These are phyloP conservation scores for Drepana falcataria DNA, from an alignment of 2,888 invertebrate genomes.

Conservation along the genomic window DNA sequence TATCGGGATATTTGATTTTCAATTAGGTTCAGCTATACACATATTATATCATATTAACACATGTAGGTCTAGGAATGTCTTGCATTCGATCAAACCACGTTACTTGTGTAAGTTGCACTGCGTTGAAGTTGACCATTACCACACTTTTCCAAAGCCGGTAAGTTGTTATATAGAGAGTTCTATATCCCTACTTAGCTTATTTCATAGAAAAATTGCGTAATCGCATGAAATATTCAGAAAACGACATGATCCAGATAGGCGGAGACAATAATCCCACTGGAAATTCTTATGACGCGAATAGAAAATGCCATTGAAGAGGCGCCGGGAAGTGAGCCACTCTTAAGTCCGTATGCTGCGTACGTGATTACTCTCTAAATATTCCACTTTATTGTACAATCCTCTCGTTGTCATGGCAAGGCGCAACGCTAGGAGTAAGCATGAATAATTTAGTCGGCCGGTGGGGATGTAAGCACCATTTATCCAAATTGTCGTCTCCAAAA, in stretches of 20 bases:
- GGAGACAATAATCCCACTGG: slow-evolving; percentile 33
- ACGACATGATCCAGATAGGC: slow-evolving; percentile 8
- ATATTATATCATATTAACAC: no score
- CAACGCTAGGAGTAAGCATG: slow-evolving; percentile 50
- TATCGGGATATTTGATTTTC: no score
- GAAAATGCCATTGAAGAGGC: slow-evolving; percentile 38
- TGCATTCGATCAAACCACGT: no score
- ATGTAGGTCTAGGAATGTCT: no score
- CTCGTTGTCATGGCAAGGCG: slow-evolving; percentile 63
- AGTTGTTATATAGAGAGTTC: no score
- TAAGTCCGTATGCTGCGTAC: slow-evolving; percentile 47
- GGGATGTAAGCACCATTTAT: slow-evolving; percentile 63
- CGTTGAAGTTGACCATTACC: no score
- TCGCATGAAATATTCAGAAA: slow-evolving; percentile 3
- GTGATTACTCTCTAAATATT: slow-evolving; percentile 73
- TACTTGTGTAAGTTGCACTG: no score
- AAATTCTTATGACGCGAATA: slow-evolving; percentile 36
- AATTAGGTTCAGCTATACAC: no score
- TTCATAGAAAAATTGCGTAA: background rate
- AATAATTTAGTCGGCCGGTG: slow-evolving; percentile 67
- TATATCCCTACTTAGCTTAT: background rate
- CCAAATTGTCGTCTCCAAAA: slow-evolving; percentile 64
- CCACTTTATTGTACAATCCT: slow-evolving; percentile 69
- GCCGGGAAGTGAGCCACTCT: slow-evolving; percentile 35
- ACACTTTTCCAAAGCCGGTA: no score